Evolutionary conservation across 2,797 vertebrate species (phyloP), one percentile per base, ranked within the genome.

Genomic region (Okamejei kenojei): DNA sequence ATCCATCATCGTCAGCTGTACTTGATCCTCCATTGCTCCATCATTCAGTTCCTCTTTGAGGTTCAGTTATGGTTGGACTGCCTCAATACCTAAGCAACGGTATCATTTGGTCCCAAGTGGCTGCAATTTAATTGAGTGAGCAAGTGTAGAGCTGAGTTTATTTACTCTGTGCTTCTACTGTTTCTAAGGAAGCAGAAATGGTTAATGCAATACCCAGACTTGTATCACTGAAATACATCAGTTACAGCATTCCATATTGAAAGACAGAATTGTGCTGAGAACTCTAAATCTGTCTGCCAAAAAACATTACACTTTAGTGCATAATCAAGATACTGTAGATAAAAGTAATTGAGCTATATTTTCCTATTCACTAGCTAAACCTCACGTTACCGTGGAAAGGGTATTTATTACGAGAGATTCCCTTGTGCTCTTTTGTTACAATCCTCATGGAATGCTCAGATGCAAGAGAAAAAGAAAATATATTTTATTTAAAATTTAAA

Each of bases 171-270:
- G 29, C 10, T 29, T 65, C 13, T 15, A 65, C 54, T 65, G 7
- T 1, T 32, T 63, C 58, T 63, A n/a, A 88, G 84, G 84, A 88
- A 68, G 61, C 63, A 88, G 84, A 35, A 88, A 63, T 35, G n/a
- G 63, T 88, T 65, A 68, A 68, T 88, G 61, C n/a, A 88, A 88
- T 7, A 32, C 9, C 84, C 7, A 19, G 84, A 35, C 32, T 61
- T 86, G 17, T 65, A 86, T n/a, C 29, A 88, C 61, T 88, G 84
- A 88, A n/a, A 7, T 35, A 35, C 29, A 88, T 88, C 61, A 88
- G 61, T 68, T 65, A 68, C n/a, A 88, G n/a, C 61, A 65, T 88
- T 88, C 61, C 65, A 15, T 68, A n/a, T 88, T 88, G 61, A 88
- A 68, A 68, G 35, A 35, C 6, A 88, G n/a, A 86, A 63, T 88